phyloP scores from a whole-genome alignment of 2,888 invertebrate genomes.

The Heliconius erato region DNA sequence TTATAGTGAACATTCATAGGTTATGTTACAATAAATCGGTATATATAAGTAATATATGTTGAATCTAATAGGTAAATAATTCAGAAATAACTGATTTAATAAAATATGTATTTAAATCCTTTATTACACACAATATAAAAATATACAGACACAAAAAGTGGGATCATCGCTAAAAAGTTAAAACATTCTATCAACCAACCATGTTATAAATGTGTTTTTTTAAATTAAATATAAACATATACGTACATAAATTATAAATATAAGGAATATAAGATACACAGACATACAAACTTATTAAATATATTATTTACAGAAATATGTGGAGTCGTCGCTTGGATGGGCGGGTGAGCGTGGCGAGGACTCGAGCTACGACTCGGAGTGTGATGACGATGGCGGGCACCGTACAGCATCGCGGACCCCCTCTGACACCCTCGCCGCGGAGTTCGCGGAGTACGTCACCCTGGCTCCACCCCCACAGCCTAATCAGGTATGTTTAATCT shows the following conservation, averaged over 20 bases:
- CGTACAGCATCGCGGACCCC: conserved; percentile 92
- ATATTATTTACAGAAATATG: conserved; percentile 88
- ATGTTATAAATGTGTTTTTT: too few species aligned
- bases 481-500: conserved; percentile 64
- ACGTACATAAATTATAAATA: too few species aligned
- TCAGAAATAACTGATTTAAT: background rate
- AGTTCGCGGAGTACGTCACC: conserved; percentile 93
- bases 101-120: background rate
- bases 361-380: conserved; percentile 95
- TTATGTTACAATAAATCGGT: too few species aligned
- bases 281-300: background rate
- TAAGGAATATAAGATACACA: too few species aligned
- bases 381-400: conserved; percentile 88
- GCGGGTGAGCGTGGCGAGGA: conserved; percentile 88
- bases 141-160: background rate
- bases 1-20: too few species aligned
- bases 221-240: too few species aligned
- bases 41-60: too few species aligned
- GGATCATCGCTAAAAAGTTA: too few species aligned
- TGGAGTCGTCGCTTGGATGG: conserved; percentile 88
- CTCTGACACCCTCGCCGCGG: conserved; percentile 93
- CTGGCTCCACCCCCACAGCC: conserved; percentile 74
- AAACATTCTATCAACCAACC: too few species aligned
- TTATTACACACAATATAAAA: background rate
- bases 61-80: background rate